Evolutionary conservation across 2,888 invertebrate species (phyloP), one percentile per base, ranked within the genome.

Genomic region (Ryuthela nishihirai): DNA sequence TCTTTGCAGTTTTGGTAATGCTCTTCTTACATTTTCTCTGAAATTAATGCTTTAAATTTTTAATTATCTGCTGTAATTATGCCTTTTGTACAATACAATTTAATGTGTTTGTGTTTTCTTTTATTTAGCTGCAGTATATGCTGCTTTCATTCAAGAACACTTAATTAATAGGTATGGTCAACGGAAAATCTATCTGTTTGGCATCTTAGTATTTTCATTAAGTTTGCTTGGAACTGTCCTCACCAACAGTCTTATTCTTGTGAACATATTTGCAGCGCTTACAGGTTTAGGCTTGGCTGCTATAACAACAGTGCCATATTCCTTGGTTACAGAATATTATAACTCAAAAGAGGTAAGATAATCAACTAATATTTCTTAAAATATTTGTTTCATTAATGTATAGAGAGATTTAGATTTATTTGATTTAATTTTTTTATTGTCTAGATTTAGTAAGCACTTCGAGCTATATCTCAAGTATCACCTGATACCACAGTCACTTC

Each of bases 281-380:
- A 68, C 71, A n/a, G 71, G 71, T 21, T 43, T 70, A 4, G 70
- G 70, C 7, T 49, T 54, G 23, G 71, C 70, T 54, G 69, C 70
- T 17, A 64, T 70, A 10, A 71, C 71, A 4, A 68, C 71, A 2
- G 65, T 70, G 20, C 72, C 72, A 29, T 70, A 69, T 61, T 66
- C 69, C 29, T 65, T 71, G 18, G 62, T 71, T 6, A 70, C 70
- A 5, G 58, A 64, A 20, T 71, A 71, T 52, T 67, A 68, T 25
- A 62, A 60, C 3, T 64, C 69, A 34, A 62, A 67, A 44, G 64
- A 67, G 50, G 70, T 70, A 64, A 24, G 29, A 29, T 20, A 18
- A n/a, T n/a, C n/a, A n/a, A n/a, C n/a, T n/a, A n/a, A n/a, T n/a
- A n/a, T n/a, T n/a, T n/a, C n/a, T n/a, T n/a, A n/a, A n/a, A n/a